phyloP scores from a whole-genome alignment of 2,888 invertebrate genomes.

The Spodoptera exigua region DNA sequence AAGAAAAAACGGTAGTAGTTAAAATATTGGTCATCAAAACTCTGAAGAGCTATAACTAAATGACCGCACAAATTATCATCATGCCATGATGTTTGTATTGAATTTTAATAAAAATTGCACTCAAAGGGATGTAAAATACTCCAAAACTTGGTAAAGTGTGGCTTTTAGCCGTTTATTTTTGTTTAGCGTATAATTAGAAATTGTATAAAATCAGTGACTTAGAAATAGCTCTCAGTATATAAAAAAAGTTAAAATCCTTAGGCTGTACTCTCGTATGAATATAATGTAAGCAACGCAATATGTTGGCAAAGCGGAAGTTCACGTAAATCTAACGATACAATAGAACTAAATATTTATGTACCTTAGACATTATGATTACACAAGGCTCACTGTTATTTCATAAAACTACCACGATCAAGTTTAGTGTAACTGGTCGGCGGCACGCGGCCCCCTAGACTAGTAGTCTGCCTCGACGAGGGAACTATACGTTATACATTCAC shows the following conservation, averaged over 20 bases:
- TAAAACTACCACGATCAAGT: constrained; percentile 75
- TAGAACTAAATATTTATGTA: constrained; percentile 88
- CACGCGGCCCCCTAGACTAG: constrained; percentile 71
- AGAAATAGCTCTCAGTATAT: constrained; percentile 89
- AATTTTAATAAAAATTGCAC: constrained; percentile 81
- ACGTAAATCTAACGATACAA: constrained; percentile 88
- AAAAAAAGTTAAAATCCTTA: constrained; percentile 89
- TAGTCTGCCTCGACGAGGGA: constrained; percentile 71
- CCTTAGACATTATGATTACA: constrained; percentile 88
- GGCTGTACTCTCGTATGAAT: constrained; percentile 89
- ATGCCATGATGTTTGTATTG: constrained; percentile 86
- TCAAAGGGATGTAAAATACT: constrained; percentile 87
- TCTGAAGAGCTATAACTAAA: constrained; percentile 89
- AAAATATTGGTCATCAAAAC: constrained; percentile 87
- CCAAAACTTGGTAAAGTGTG: constrained; percentile 84
- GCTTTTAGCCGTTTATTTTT: constrained; percentile 81
- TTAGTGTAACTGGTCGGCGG: constrained; percentile 66
- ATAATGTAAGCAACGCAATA: constrained; percentile 89
- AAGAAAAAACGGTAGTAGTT: constrained; percentile 82
- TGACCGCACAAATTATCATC: constrained; percentile 81
- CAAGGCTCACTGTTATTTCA: constrained; percentile 84
- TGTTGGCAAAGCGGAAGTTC: constrained; percentile 88
- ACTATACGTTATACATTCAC: constrained; percentile 79
- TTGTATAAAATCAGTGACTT: constrained; percentile 87
- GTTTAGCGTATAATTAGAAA: constrained; percentile 76